Evolutionary conservation across 2,113 vertebrate species (phyloP).

Genomic region (Psittacula cyanocephala): DNA sequence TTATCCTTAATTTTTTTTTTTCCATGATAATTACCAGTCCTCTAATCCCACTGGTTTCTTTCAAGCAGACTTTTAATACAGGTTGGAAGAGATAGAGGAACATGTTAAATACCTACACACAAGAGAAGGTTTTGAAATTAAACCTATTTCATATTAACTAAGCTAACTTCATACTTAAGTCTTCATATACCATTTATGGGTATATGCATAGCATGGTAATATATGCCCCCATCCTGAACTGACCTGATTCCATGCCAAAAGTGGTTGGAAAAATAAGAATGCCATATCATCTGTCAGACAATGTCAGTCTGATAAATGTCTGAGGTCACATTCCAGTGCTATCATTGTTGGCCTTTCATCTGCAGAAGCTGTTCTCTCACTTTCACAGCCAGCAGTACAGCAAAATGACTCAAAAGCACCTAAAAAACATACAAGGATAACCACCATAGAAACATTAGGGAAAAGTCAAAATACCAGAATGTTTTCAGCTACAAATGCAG

Average conservation of each 20-base stretch:
- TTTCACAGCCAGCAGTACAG: background rate
- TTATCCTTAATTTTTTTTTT: background rate
- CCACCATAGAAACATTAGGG: background rate
- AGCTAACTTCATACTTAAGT: background rate
- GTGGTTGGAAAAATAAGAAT: background rate
- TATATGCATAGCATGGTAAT: background rate
- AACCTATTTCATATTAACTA: background rate
- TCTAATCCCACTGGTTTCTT: background rate
- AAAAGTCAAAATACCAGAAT: background rate
- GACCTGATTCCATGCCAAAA: background rate
- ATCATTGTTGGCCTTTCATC: conserved; percentile 4
- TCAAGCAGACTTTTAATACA: background rate
- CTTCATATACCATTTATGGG: background rate
- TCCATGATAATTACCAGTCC: background rate
- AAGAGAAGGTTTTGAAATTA: background rate
- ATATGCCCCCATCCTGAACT: background rate
- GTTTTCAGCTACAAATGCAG: background rate
- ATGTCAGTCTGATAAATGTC: background rate
- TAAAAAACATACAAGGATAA: background rate
- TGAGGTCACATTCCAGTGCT: conserved; percentile 22
- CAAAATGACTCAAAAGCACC: background rate
- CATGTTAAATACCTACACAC: background rate
- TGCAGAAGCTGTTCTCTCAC: background rate
- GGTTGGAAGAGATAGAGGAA: background rate
- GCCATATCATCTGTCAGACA: background rate